Conservation (phyloP, 2,113 vertebrate species). For the Diphyllodes magnificus region DNA sequence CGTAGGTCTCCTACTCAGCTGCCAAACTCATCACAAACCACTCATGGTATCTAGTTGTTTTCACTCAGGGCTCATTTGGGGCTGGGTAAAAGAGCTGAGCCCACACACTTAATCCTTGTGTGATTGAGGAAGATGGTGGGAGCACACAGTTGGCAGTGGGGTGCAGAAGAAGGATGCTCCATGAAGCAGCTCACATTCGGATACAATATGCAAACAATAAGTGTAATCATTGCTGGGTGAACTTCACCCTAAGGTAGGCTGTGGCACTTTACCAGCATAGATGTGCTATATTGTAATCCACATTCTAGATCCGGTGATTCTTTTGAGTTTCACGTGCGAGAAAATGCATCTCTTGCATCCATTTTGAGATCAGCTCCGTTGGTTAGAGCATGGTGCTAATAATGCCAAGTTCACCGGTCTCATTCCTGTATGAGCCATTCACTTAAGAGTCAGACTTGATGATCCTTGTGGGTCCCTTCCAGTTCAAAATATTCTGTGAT, state of each 20-base stretch:
- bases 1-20: neutral
- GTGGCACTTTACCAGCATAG: neutral
- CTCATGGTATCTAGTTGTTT: neutral
- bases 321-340: neutral
- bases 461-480: neutral
- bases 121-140: neutral
- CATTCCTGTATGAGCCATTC: neutral
- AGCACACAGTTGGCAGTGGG: neutral
- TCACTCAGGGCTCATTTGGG: neutral
- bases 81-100: neutral
- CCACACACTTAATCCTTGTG: neutral
- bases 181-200: neutral
- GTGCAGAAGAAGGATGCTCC: neutral
- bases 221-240: neutral
- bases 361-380: neutral
- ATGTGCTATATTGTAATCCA: neutral
- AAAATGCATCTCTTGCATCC: neutral
- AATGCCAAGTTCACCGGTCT: neutral
- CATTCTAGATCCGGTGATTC: neutral
- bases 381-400: neutral
- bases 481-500: neutral
- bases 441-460: neutral
- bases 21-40: neutral
- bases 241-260: neutral
- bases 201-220: neutral